These are phyloP conservation scores for Oreochromis aureus DNA, from an alignment of 2,113 vertebrate species.

Conservation along the genomic window DNA sequence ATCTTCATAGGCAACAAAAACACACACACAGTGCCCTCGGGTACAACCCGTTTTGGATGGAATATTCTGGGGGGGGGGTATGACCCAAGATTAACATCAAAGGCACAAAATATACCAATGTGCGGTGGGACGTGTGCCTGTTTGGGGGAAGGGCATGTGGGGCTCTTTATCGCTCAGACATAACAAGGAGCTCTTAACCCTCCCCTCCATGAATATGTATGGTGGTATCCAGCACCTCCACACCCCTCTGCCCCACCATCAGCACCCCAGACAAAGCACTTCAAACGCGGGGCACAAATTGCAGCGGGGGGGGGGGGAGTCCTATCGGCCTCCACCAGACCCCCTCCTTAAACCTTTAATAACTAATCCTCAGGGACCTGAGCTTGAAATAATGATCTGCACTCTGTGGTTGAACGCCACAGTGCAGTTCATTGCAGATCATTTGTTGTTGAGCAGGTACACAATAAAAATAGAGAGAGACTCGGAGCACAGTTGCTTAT, in stretches of 20 bases:
- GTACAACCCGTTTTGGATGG: not conserved
- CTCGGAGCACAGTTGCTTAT: conserved; percentile 1
- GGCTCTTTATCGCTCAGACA: conserved; percentile 49
- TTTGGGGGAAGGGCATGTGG: conserved; percentile 8
- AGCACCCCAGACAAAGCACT: conserved; percentile 69
- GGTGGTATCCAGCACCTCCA: not conserved
- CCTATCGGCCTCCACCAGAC: conserved; percentile 49
- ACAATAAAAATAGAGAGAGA: not conserved
- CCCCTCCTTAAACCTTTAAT: conserved; percentile 14
- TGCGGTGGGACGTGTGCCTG: not conserved
- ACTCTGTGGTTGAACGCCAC: conserved; percentile 14
- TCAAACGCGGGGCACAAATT: conserved; percentile 59
- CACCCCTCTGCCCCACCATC: conserved; percentile 34
- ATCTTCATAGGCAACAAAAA: not conserved
- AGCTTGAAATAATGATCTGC: conserved; percentile 43
- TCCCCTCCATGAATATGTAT: conserved; percentile 67
- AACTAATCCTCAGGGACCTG: conserved; percentile 53
- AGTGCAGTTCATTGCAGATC: not conserved
- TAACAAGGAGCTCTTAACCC: conserved; percentile 59
- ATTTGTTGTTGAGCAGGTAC: conserved; percentile 7
- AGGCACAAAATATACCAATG: conserved; percentile 20
- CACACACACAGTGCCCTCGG: not conserved
- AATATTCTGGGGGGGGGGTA: not conserved
- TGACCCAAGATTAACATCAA: conserved; percentile 35
- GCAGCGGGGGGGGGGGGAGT: not conserved